Evolutionary conservation across 1,140 invertebrate genomes (phyloP).

Genomic region (Panonychus citri): DNA sequence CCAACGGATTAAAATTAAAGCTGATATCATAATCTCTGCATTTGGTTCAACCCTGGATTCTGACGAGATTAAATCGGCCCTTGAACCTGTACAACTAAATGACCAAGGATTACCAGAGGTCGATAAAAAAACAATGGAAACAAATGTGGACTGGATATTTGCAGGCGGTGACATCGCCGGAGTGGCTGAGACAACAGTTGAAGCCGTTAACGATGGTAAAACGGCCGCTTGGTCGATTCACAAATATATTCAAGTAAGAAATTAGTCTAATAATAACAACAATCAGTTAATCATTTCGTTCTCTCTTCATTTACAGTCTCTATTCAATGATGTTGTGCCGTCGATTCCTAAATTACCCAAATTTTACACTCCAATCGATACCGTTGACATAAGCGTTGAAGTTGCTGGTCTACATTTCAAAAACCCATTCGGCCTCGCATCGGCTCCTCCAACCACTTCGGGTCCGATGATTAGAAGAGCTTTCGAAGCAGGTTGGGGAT

Average conservation of each 20-base stretch:
- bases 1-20: conserved; percentile 55
- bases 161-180: conserved; percentile 84
- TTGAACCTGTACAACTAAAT: conserved; percentile 53
- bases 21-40: conserved; percentile 81
- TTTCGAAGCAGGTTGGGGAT: conserved; percentile 89
- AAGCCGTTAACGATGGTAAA: conserved; percentile 95
- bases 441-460: conserved; percentile 80
- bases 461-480: conserved; percentile 80
- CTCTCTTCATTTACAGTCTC: neutral
- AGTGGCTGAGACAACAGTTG: conserved; percentile 82
- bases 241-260: conserved; percentile 54
- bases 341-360: conserved; percentile 37
- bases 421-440: conserved; percentile 91
- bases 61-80: conserved; percentile 45
- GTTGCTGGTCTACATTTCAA: conserved; percentile 79
- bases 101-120: conserved; percentile 47
- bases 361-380: conserved; percentile 77
- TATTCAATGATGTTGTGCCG: neutral
- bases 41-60: conserved; percentile 73
- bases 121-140: conserved; percentile 47
- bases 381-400: conserved; percentile 72
- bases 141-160: conserved; percentile 50
- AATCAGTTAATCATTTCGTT: neutral
- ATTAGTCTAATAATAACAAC: neutral
- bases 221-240: conserved; percentile 89